Base-by-base conservation (phyloP, 2,113 vertebrate species). In the Scalopus aquaticus region DNA sequence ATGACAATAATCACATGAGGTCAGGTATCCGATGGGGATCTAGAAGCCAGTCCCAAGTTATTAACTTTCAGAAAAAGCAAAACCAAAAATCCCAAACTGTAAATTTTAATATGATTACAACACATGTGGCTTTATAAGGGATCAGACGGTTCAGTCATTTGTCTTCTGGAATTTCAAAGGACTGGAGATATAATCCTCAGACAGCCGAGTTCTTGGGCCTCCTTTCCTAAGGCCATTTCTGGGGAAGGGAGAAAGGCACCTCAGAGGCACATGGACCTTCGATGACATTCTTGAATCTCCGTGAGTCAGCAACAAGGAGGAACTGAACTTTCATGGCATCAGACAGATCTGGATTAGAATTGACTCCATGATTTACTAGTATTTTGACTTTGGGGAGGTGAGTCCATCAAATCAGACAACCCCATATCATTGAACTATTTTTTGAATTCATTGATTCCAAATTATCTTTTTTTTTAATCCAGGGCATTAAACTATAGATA, bases 371-470 rank as follows among this genome's bases (percentile, higher is more conserved):
- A 64, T 70, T 91, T 35, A 37, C 35, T 70, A 56, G 39, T 56
- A 37, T 58, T 64, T 77, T 89, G 22, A 78, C 30, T 78, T 80
- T 70, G 39, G 30, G 32, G 26, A 80, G 12, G 32, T 65, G 32
- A 86, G 87, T 94, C 90, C 62, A 88, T 65, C 35, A 81, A n/a
- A 32, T 46, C n/a, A 64, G 51, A 85, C 32, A 93, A 92, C 9
- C 8, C n/a, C 12, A 72, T 26, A 49, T 16, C 69, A 4, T 46
- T 79, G 56, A 84, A 65, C 20, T 58, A 19, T 49, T 83, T 81
- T 54, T 56, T 7, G 17, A 12, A 88, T 32, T 69, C 24, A 58
- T 15, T 69, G 12, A 20, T 73, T 80, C 10, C 28, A 91, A 81
- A 70, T 5, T 30, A 70, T 8, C 51, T 70, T 35, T 72, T 83